A percentile compares a stretch with the other conserved stretches of the same genome.
These are phyloP conservation scores for Polydrusus pterygomalis DNA, from an alignment of 2,888 invertebrate genomes.

Conservation along the genomic window DNA sequence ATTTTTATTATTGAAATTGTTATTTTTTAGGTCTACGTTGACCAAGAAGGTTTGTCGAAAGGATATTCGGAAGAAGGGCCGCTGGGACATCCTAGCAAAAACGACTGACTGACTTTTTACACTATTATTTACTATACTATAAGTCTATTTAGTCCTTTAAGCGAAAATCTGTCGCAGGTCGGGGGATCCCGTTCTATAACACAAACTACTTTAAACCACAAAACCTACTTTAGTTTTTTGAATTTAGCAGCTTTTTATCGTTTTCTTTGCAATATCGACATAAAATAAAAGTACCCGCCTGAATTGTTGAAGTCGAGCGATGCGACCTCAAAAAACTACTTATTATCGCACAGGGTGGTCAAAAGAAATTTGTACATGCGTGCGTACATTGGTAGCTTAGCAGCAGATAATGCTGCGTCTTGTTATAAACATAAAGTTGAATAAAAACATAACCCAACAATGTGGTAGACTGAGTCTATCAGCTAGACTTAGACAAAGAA, in stretches of 20 bases:
- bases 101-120: slow-evolving; percentile 57
- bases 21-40: slow-evolving; percentile 44
- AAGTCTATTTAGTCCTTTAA: slow-evolving; percentile 46
- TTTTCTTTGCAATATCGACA: neutral
- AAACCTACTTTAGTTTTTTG: neutral
- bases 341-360: no score
- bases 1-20: no score
- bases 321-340: no score
- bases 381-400: neutral
- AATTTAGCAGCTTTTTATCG: neutral
- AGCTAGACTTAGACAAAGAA: no score
- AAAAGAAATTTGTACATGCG: no score
- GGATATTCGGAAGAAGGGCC: slow-evolving; percentile 14
- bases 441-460: no score
- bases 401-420: no score
- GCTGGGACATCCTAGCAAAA: slow-evolving; percentile 42
- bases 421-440: no score
- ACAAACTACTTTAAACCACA: neutral
- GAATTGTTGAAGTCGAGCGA: no score
- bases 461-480: no score
- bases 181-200: neutral
- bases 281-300: no score
- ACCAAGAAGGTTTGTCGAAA: slow-evolving; percentile 45
- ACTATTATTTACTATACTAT: slow-evolving; percentile 36
- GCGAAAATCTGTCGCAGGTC: slow-evolving; percentile 16